Evolutionary conservation across 2,888 invertebrate species (phyloP), one percentile per base, ranked within the genome.

Genomic region (Cylloceria caligata): DNA sequence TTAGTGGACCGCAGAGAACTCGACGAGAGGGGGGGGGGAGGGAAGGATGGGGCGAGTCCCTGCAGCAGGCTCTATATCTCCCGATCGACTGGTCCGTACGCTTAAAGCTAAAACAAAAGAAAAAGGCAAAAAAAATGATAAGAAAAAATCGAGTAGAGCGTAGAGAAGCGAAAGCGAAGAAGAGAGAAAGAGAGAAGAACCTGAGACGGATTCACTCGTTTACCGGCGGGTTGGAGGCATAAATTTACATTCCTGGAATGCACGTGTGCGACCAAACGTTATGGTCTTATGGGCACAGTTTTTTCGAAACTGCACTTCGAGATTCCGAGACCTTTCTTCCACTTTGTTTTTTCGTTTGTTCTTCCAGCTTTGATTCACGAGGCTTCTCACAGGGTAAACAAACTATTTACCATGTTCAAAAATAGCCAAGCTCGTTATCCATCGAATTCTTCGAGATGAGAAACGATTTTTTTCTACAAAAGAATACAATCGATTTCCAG

Each of bases 171-270:
- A 47, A 60, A 60, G 68, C 49, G 11, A 34, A 65, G 39, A 19
- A 34, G 57, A 34, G 30, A 72, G 11, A 34, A 65, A 47, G 27
- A 34, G 57, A 34, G 30, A 72, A 39, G 19, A 36, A 36, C 4
- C 27, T n/a, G 45, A 69, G n/a, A 57, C 36, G 55, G 67, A 81
- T 79, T 81, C 71, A 47, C 76, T 74, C 74, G 73, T 52, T 81
- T 78, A 75, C 68, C 49, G 34, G 72, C 55, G 49, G 45, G 76
- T 78, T 30, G 34, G 55, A 68, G 68, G 80, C 67, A 80, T 82
- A 82, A 83, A 81, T 85, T 83, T 80, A 82, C 85, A 85, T 85
- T 85, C 72, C 75, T 55, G 27, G 73, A 75, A 80, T 69, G 47
- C 45, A 47, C 55, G 60, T 45, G 71, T 64, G 16, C 39, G 67